Evolutionary conservation across 2,113 vertebrate genomes (phyloP), one percentile per base, ranked within the genome.

Genomic region (Trachemys scripta): DNA sequence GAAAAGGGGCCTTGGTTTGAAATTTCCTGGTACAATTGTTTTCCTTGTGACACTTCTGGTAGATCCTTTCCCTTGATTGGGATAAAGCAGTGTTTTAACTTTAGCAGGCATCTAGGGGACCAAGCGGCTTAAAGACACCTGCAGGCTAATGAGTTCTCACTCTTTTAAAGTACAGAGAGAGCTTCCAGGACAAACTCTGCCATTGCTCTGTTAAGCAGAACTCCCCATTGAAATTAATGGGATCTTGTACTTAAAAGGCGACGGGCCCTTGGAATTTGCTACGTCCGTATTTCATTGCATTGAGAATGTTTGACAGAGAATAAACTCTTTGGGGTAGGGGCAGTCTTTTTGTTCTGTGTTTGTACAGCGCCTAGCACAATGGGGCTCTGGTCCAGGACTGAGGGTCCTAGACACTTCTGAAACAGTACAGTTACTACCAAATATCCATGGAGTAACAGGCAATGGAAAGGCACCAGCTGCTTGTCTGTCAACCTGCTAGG

Each of bases 1-100:
- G 54, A 87, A 38, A 69, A 17, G 47, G 54, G 84, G 69, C 13
- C 88, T 65, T 49, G 81, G 91, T 81, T 89, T 78, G 84, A 93
- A n/a, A 82, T 79, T 87, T 93, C 88, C 88, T 82, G 84, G 54
- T 76, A 56, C 88, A 80, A 65, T 87, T 83, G 80, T 86, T 79
- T 87, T 38, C 54, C 47, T 69, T 69, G 82, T 84, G 24, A 54
- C 54, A 62, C 88, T 82, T 81, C 53, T 56, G 54, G 78, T 56
- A 72, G 83, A 78, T 47, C 51, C 82, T 49, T 76, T 62, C 31
- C 25, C 35, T 75, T 53, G n/a, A 47, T 38, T 47, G 20, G 72
- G 54, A 85, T 76, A 54, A 82, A 51, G 10, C 42, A 12, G 76
- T 78, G 75, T 31, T 11, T 35, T 85, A 31, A 62, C 56, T 65